Base-by-base conservation (phyloP, 2,113 vertebrate species). In the Nibea albiflora region DNA sequence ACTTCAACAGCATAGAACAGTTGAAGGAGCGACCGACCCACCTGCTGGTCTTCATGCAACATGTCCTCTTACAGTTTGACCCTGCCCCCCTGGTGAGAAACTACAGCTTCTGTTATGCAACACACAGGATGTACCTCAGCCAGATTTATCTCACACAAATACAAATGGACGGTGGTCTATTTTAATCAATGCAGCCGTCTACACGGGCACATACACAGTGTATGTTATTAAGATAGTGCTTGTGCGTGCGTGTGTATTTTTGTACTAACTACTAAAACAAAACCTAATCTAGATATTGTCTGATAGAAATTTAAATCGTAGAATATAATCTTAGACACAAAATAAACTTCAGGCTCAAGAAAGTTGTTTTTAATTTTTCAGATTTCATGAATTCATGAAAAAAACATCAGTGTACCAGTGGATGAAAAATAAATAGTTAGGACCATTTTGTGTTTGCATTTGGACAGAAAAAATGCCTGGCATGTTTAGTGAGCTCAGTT, bases 51-150 rank as follows among this genome's bases (percentile, higher is more conserved):
- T 96, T 98, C 70, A 67, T 97, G 50, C 96, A 97, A 17, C 96
- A 98, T 14, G 96, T 97, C 84, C 96, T 97, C 28, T 89, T 97
- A 31, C 97, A 98, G 94, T 98, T 97, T 58, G 96, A 97, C 79
- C 95, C 96, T 0, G 95, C 96, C 47, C 94, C 96, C 9, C 64
- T 97, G 96, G 97, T 98, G 89, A 95, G 94, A 87, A 87, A 64
- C 31, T 31, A 16, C 31, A 52, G 0, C 44, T 63, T 19, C 20
- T 16, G 17, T 42, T 53, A 75, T 62, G 44, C 56, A 67, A 8
- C 60, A 26, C n/a, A n/a, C 35, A 17, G 53, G 47, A 17, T 57
- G 28, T 42, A 3, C 44, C 61, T 17, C 15, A 46, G 31, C 39
- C 24, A 9, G 2, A 1, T 56, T 42, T 31, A 11, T 47, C 56